Conservation (phyloP, 2,113 vertebrate genomes). For the Elaphurus davidianus region DNA sequence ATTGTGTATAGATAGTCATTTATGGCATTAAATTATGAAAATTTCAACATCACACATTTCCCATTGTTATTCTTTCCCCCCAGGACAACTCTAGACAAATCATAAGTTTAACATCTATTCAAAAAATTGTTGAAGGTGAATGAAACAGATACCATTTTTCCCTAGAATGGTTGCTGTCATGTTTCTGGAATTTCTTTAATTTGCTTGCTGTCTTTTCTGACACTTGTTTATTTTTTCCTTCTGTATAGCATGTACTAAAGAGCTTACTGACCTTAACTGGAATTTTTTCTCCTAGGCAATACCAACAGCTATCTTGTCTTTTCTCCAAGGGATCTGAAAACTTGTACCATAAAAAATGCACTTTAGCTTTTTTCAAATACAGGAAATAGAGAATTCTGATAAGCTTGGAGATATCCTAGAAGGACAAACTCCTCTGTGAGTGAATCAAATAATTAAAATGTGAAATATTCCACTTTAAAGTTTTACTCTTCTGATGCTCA, state of each 20-base stretch:
- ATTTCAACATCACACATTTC: background rate
- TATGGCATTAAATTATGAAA: background rate
- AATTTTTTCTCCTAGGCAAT: conserved; percentile 38
- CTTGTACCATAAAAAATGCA: background rate
- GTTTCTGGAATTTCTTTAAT: conserved; percentile 57
- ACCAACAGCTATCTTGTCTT: background rate
- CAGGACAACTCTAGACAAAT: background rate
- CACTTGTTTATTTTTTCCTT: conserved; percentile 57
- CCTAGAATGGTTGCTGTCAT: background rate
- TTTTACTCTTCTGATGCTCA: background rate
- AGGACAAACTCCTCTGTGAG: background rate
- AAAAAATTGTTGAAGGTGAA: background rate
- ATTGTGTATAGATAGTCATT: background rate
- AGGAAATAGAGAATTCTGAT: background rate
- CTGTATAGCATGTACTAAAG: conserved; percentile 34
- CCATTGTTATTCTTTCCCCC: background rate
- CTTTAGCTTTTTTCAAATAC: background rate
- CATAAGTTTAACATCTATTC: background rate
- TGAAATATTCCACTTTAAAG: background rate
- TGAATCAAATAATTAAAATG: conserved; percentile 26
- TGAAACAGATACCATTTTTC: conserved; percentile 31
- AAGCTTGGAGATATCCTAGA: background rate
- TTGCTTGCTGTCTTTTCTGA: conserved; percentile 52
- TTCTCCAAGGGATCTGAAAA: conserved; percentile 25
- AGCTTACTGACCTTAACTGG: conserved; percentile 31